These are phyloP conservation scores for Dissostichus mawsoni DNA, from an alignment of 2,113 vertebrate species.

Conservation along the genomic window DNA sequence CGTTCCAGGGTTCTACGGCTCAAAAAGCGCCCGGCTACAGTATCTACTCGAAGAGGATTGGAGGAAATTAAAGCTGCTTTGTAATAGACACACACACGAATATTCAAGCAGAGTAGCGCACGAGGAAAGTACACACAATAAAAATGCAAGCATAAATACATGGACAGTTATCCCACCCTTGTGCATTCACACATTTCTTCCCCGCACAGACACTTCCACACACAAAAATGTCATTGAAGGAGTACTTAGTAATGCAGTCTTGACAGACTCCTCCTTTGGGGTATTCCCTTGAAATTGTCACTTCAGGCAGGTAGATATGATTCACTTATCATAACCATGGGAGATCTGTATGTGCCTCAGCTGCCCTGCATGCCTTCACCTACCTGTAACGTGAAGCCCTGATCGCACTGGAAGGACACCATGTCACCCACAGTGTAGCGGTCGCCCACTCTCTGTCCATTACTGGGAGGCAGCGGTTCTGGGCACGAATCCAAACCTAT, in stretches of 20 bases:
- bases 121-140: slow-evolving; percentile 8
- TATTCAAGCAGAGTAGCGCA: background rate
- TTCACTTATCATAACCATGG: slow-evolving; percentile 20
- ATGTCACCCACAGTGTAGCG: slow-evolving; percentile 97
- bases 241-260: slow-evolving; percentile 8
- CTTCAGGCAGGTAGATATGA: slow-evolving; percentile 35
- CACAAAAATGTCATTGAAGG: slow-evolving; percentile 22
- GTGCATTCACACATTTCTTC: slow-evolving; percentile 17
- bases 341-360: background rate
- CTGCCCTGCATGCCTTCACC: slow-evolving; percentile 18
- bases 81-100: slow-evolving; percentile 19
- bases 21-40: slow-evolving; percentile 42
- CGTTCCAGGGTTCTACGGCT: slow-evolving; percentile 60
- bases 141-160: slow-evolving; percentile 28
- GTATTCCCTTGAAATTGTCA: slow-evolving; percentile 51
- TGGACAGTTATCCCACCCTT: background rate
- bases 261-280: slow-evolving; percentile 33
- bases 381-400: slow-evolving; percentile 96
- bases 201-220: background rate
- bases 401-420: slow-evolving; percentile 96
- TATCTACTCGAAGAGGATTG: slow-evolving; percentile 50
- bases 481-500: slow-evolving; percentile 99
- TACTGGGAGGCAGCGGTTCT: slow-evolving; percentile 93
- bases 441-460: slow-evolving; percentile 91
- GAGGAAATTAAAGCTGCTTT: slow-evolving; percentile 61